Base-by-base conservation (phyloP, 2,888 invertebrate genomes). In the Drosophila anceps region DNA sequence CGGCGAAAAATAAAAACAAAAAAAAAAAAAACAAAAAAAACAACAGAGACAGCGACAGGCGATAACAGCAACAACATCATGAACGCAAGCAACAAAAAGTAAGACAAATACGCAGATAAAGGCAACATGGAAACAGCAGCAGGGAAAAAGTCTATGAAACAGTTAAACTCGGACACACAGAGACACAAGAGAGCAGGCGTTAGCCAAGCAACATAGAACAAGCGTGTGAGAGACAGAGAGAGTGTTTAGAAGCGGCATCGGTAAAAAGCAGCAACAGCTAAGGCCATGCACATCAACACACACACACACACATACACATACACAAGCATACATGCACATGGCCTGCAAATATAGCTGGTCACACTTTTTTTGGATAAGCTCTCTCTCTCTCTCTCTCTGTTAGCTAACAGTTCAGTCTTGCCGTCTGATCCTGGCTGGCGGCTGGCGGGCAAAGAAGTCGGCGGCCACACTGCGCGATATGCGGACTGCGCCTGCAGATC, bases 41-140 rank as follows among this genome's bases (percentile, higher is more conserved):
- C 55, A 77, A 33, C 57, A 71, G 44, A 61, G 70, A 57, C 54
- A 68, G 43, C 54, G 57, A 68, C 51, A 73, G 73, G 62, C n/a
- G 29, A 48, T 72, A 76, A 50, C 70, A 76, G 73, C 67, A 69
- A 58, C 71, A 53, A 53, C 69, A 80, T 62, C 65, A 51, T 18
- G 35, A 48, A 61, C 37, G 29, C 51, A 53, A 76, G 33, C 43
- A 68, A 31, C 67, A 72, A 18, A 29, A 73, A 46, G 63, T 68
- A 70, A 65, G 41, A 76, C 69, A 68, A 65, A 66, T 69, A 70
- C 59, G 54, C 39, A 46, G 58, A 72, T 57, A 37, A 50, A 51
- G 66, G 50, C 65, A 62, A 59, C 29, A 75, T 48, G 73, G 57
- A 55, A 51, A 64, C n/a, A 62, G 51, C 54, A 71, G 53, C 58